phyloP scores from a whole-genome alignment of 2,113 vertebrate genomes.

The Callipepla squamata region DNA sequence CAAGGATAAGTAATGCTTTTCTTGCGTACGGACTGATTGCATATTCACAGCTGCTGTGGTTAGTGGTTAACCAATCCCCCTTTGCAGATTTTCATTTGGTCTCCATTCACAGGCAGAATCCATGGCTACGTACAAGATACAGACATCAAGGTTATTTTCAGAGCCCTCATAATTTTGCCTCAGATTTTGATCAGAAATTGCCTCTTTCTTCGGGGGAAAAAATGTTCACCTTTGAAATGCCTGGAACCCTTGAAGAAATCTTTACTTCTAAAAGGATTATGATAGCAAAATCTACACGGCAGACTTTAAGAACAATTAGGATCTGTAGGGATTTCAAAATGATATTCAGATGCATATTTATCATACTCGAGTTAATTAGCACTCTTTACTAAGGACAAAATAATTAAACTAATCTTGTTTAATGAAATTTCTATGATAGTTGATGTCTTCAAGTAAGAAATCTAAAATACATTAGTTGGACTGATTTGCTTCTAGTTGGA shows the following conservation, averaged over 20 bases:
- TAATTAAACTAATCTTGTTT: constrained; percentile 74
- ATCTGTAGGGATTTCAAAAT: constrained; percentile 55
- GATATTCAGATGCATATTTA: constrained; percentile 64
- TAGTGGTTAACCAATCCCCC: constrained; percentile 4
- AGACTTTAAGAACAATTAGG: constrained; percentile 68
- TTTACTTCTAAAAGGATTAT: constrained; percentile 31
- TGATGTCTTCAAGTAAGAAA: constrained; percentile 58
- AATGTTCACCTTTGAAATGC: not conserved
- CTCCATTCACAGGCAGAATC: constrained; percentile 36
- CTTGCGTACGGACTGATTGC: constrained; percentile 11
- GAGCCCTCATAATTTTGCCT: constrained; percentile 37
- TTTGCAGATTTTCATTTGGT: constrained; percentile 31
- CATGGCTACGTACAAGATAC: not conserved
- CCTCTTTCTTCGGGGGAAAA: not conserved
- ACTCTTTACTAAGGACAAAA: constrained; percentile 57
- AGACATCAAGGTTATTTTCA: constrained; percentile 30
- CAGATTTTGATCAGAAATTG: constrained; percentile 48
- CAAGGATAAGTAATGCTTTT: not conserved
- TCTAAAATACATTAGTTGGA: constrained; percentile 55
- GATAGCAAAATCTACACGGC: constrained; percentile 13
- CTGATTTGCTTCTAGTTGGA: constrained; percentile 57
- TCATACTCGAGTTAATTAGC: constrained; percentile 64
- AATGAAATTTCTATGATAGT: constrained; percentile 65
- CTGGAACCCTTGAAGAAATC: constrained; percentile 23
- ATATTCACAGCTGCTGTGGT: constrained; percentile 36